Base-by-base conservation (phyloP, 2,113 vertebrate genomes). In the Cyanistes caeruleus region DNA sequence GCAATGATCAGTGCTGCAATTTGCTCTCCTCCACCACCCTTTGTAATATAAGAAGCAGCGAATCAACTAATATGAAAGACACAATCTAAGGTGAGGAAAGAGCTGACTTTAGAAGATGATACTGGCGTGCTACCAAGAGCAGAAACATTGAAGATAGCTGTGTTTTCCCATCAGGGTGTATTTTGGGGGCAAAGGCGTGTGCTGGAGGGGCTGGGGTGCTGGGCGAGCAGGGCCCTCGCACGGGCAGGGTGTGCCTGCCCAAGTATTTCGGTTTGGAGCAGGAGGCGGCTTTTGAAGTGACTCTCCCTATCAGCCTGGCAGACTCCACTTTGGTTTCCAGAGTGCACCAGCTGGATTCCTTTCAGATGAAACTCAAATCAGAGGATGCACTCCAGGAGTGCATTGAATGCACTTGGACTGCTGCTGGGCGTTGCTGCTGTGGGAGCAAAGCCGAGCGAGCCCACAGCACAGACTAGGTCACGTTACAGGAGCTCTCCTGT, bases 321-420 rank as follows among this genome's bases (percentile, higher is more conserved):
- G 62, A 52, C 41, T 53, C 60, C 21, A 17, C 88, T 68, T 27
- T 6, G 67, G 30, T 92, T 87, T 88, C 44, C 75, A 73, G 89
- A 86, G 53, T 41, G 67, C 83, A 86, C 79, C 67, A 85, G 41
- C 82, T 33, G 78, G 74, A 95, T 92, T 85, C 88, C 62, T 93
- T 88, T 90, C 62, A 59, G 89, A 48, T 58, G 75, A 90, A 85
- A 68, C 44, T 76, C 48, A 46, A 21, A 43, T 13, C 48, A 85
- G 60, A 72, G 13, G 88, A 72, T 68, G 88, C 21, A 20, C 59
- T 90, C 60, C 13, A 41, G 82, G 30, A 76, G 79, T 11, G 28
- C 27, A 43, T 4, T 79, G 30, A 72, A 59, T 17, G 56, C 48
- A 8, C 56, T 59, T 13, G 58, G 65, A 17, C 46, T 31, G 74